Evolutionary conservation across 2,888 invertebrate genomes (phyloP).

Genomic region (Protodeltote pygarga): DNA sequence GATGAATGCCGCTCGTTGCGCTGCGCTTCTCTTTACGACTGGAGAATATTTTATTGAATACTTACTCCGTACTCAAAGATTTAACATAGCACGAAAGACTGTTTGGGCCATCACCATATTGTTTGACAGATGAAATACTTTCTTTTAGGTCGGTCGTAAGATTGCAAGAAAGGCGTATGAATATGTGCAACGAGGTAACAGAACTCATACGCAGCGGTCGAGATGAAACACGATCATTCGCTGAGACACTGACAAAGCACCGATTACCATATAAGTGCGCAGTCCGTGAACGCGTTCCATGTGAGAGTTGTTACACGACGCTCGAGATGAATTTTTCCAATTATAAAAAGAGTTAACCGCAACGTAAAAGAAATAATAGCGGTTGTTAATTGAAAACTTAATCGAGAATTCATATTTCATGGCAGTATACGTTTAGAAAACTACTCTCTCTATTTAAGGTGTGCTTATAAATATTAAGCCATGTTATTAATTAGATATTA

Average conservation of each 20-base stretch:
- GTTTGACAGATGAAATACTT: slow-evolving; percentile 66
- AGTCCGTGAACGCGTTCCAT: slow-evolving; percentile 46
- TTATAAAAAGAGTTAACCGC: slow-evolving; percentile 64
- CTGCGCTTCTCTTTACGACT: slow-evolving; percentile 70
- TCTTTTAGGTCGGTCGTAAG: slow-evolving; percentile 40
- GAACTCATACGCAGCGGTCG: slow-evolving; percentile 28
- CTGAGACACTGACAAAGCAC: slow-evolving; percentile 64
- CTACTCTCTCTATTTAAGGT: slow-evolving; percentile 48
- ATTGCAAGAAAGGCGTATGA: slow-evolving; percentile 10
- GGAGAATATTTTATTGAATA: slow-evolving; percentile 82
- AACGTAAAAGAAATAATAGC: slow-evolving; percentile 61
- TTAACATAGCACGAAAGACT: slow-evolving; percentile 61
- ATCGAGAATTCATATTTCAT: slow-evolving; percentile 57
- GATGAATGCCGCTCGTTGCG: slow-evolving; percentile 73
- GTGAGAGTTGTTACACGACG: slow-evolving; percentile 47
- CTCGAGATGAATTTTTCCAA: slow-evolving; percentile 61
- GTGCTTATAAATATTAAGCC: slow-evolving; percentile 46
- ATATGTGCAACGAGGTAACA: slow-evolving; percentile 22
- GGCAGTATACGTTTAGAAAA: slow-evolving; percentile 48
- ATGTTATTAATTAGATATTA: slow-evolving; percentile 32
- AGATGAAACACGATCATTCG: slow-evolving; percentile 52
- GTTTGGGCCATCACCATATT: slow-evolving; percentile 65
- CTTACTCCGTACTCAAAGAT: slow-evolving; percentile 69
- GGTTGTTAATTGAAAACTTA: slow-evolving; percentile 61
- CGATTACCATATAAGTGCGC: slow-evolving; percentile 65